Evolutionary conservation across 2,888 invertebrate species (phyloP), one percentile per base, ranked within the genome.

Genomic region (Deilephila porcellus): DNA sequence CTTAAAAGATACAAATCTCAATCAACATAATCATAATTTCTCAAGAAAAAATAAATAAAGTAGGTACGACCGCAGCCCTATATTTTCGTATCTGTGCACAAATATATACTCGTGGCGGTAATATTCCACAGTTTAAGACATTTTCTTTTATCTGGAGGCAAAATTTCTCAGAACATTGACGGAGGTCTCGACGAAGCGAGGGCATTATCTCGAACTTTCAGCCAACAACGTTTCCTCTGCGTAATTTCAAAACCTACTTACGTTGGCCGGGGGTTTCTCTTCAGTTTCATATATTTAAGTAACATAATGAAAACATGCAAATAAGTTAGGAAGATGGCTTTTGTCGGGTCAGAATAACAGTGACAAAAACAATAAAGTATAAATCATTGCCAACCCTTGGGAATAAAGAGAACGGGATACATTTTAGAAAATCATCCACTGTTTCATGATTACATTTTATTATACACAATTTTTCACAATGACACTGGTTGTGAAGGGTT

Each of bases 81-180:
- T n/a, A n/a, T 34, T 34, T 32, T 71, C 20, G 11, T 64, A 37
- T 64, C 37, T 20, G 53, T 70, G 60, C 29, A 32, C 53, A 34
- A 62, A 63, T 60, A 63, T 59, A 59, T 45, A 73, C 64, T 73
- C 62, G 17, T 60, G 60, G 78, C 76, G 11, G 76, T 74, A 79
- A 83, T 81, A 84, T 84, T 83, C 80, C 82, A 80, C 79, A 82
- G 86, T 85, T 86, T 82, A 87, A 87, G 87, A 88, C 85, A 86
- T 90, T 90, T 89, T 85, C 85, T 87, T 90, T 91, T 91, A 90
- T 91, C 89, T 88, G 79, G 79, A 81, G 83, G 81, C 83, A 81
- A 85, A 90, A 88, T 86, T 87, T 86, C 86, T 85, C 82, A 86
- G 87, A 85, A 86, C 87, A 86, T 89, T 88, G 88, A 82, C 83